Evolutionary conservation across 2,113 vertebrate genomes (phyloP).

Genomic region (Labeo catla): DNA sequence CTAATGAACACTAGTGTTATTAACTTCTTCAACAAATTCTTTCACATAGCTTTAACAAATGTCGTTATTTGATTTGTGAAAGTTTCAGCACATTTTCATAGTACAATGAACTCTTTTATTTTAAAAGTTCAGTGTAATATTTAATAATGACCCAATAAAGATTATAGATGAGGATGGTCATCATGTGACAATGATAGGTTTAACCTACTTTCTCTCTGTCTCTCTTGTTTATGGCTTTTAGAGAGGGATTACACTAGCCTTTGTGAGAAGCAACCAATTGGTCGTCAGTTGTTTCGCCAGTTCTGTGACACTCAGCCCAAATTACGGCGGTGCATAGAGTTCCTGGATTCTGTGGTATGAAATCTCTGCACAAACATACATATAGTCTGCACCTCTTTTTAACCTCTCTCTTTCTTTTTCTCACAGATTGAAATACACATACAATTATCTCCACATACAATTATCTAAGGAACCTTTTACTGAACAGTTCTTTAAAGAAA

Average conservation of each 20-base stretch:
- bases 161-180: not conserved
- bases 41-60: not conserved
- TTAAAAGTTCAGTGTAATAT: not conserved
- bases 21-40: not conserved
- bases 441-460: not conserved
- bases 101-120: not conserved
- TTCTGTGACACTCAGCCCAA: slow-evolving; percentile 84
- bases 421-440: slow-evolving; percentile 27
- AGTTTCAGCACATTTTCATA: not conserved
- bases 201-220: not conserved
- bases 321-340: slow-evolving; percentile 82
- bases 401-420: not conserved
- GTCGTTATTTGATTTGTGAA: not conserved
- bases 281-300: slow-evolving; percentile 82
- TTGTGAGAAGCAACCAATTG: slow-evolving; percentile 86
- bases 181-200: not conserved
- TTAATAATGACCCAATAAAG: not conserved
- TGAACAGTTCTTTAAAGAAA: not conserved
- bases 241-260: slow-evolving; percentile 82
- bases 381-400: not conserved
- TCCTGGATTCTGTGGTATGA: slow-evolving; percentile 84
- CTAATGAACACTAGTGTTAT: no score
- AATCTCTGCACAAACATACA: slow-evolving; percentile 3
- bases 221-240: slow-evolving; percentile 58
- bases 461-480: not conserved